Conservation (phyloP, 2,113 vertebrate genomes). For the Channa maculata region DNA sequence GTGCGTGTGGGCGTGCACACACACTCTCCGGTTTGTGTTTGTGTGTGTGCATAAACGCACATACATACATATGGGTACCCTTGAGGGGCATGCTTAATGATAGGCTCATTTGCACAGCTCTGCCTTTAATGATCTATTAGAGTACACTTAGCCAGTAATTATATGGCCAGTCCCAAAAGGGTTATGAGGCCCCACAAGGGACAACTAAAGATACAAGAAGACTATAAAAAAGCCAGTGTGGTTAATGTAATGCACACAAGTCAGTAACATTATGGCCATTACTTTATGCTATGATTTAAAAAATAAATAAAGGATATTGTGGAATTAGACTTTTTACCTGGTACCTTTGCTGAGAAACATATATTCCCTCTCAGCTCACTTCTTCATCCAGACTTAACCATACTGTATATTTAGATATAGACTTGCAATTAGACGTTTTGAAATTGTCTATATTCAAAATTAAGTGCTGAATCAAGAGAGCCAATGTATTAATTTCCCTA, state of each 20-base stretch:
- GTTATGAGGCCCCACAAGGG: conserved; percentile 45
- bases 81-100: conserved; percentile 73
- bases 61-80: conserved; percentile 46
- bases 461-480: conserved; percentile 10
- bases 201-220: conserved; percentile 36
- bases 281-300: too few relatives aligned
- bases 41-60: conserved; percentile 1
- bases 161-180: conserved; percentile 67
- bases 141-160: conserved; percentile 77
- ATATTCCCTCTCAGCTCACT: conserved; percentile 18
- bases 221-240: background rate
- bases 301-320: background rate
- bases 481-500: conserved; percentile 1
- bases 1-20: conserved; percentile 24
- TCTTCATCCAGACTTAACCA: background rate
- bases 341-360: conserved; percentile 18
- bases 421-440: conserved; percentile 25
- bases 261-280: conserved; percentile 8
- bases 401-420: conserved; percentile 12
- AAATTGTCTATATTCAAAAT: conserved; percentile 1
- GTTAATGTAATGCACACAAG: conserved; percentile 29
- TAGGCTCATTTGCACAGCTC: conserved; percentile 67
- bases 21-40: background rate
- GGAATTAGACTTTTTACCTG: conserved; percentile 9
- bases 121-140: conserved; percentile 81